These are phyloP conservation scores for Steatornis caripensis DNA, from an alignment of 2,113 vertebrate genomes.

Conservation along the genomic window DNA sequence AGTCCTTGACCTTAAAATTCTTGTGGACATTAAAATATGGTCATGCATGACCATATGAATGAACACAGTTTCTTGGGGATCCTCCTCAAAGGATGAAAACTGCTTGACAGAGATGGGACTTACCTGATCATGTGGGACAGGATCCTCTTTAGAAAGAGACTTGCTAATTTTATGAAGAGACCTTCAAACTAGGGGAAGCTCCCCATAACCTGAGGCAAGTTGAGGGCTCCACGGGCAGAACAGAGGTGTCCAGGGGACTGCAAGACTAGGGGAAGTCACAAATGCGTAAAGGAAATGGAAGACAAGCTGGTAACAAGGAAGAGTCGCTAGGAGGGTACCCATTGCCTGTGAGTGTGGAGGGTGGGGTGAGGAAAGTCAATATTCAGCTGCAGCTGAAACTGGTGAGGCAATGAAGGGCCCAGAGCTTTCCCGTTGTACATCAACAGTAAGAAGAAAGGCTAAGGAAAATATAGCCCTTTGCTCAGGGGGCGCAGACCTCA, in stretches of 20 bases:
- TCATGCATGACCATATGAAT: not conserved
- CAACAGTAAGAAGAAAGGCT: not conserved
- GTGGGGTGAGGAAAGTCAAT: not conserved
- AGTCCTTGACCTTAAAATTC: not conserved
- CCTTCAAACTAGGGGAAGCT: not conserved
- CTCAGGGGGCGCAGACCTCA: not conserved
- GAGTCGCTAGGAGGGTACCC: not conserved
- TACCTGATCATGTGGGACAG: not conserved
- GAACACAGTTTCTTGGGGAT: not conserved
- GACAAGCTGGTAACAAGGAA: not conserved
- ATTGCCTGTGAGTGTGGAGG: not conserved
- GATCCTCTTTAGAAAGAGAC: not conserved
- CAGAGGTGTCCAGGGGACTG: not conserved
- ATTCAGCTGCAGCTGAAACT: not conserved
- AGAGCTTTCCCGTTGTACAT: not conserved
- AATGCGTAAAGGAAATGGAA: not conserved
- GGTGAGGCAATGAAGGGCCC: not conserved
- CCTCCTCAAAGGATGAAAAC: not conserved
- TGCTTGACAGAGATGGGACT: not conserved
- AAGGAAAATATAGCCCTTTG: not conserved
- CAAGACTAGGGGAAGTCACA: accelerated
- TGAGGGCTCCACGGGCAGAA: not conserved
- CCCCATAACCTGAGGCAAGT: not conserved
- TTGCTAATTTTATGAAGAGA: not conserved
- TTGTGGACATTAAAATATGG: not conserved